A percentile compares a stretch with the other conserved stretches of the same genome.
These are phyloP conservation scores for Grammomys dolichurus DNA, from an alignment of 2,113 vertebrate species.

Conservation along the genomic window DNA sequence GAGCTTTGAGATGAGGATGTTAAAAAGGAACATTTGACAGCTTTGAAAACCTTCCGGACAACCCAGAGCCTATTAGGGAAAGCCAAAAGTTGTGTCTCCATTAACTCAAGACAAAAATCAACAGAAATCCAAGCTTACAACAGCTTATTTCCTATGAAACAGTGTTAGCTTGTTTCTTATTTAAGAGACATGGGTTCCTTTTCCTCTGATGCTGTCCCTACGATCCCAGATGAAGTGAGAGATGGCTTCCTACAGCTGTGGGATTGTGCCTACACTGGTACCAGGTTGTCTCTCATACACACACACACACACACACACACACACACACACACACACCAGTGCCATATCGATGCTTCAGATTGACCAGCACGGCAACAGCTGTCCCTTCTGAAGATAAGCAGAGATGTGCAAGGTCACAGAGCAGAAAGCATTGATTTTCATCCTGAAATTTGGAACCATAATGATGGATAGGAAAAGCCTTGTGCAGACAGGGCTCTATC, in stretches of 20 bases:
- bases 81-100: too few species aligned
- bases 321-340: not conserved
- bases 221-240: not conserved
- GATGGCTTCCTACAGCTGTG: accelerated
- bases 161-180: not conserved
- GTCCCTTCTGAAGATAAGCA: not conserved
- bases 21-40: not conserved
- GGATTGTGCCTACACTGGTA: too few species aligned
- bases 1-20: not conserved
- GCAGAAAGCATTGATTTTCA: not conserved
- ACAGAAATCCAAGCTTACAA: not conserved
- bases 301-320: too few species aligned
- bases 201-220: not conserved
- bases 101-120: not conserved
- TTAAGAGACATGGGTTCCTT: not conserved
- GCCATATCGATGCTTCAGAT: accelerated
- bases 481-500: not conserved
- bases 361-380: accelerated
- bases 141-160: not conserved
- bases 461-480: not conserved
- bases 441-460: not conserved
- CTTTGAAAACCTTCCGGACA: not conserved
- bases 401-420: not conserved
- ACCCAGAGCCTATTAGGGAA: not conserved
- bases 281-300: accelerated